phyloP scores from a whole-genome alignment of 2,113 vertebrate species.

The Sciurus niger region DNA sequence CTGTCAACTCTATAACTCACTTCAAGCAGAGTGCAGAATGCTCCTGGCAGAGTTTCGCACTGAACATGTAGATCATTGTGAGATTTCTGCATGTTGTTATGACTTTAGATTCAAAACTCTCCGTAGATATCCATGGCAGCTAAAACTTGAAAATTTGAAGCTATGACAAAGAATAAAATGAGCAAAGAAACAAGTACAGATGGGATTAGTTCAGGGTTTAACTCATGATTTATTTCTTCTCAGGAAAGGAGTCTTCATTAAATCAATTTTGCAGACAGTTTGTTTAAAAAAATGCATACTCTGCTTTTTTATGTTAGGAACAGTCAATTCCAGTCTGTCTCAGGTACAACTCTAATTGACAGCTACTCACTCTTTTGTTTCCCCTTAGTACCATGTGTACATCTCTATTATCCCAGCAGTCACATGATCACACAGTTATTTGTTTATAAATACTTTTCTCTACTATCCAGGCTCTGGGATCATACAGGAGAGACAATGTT shows the following conservation, averaged over 20 bases:
- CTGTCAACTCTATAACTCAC: constrained; percentile 84
- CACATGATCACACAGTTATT: background rate
- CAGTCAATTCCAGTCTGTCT: background rate
- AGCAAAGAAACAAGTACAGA: background rate
- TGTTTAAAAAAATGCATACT: background rate
- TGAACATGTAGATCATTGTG: constrained; percentile 1
- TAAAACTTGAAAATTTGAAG: background rate
- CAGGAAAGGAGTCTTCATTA: background rate
- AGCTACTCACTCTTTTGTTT: background rate
- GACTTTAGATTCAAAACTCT: background rate
- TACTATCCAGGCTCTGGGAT: background rate
- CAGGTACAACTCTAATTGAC: background rate
- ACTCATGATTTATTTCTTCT: background rate
- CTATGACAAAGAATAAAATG: constrained; percentile 10
- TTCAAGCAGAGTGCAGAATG: background rate
- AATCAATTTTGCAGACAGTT: background rate
- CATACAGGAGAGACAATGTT: background rate
- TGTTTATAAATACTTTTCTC: background rate
- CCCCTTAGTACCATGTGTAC: too few species aligned
- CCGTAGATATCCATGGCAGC: background rate
- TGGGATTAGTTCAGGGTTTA: background rate
- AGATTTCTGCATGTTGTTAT: background rate
- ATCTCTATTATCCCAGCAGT: background rate
- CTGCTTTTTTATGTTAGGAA: constrained; percentile 27
- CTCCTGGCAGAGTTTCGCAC: background rate